Evolutionary conservation across 2,888 invertebrate genomes (phyloP), one percentile per base, ranked within the genome.

Genomic region (Ferdinandea cuprea): DNA sequence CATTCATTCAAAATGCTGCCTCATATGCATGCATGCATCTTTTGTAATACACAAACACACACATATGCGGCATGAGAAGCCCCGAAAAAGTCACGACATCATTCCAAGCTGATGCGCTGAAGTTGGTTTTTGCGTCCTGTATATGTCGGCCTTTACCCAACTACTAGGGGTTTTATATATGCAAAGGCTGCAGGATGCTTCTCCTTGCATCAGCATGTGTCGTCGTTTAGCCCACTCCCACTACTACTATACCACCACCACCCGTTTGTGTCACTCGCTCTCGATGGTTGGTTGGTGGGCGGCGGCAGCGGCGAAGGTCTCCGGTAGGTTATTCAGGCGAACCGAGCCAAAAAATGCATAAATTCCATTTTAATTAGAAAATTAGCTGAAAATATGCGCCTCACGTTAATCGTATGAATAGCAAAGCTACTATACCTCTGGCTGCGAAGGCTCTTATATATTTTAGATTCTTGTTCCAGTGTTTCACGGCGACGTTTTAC

Each of bases 281-380:
- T 7, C 3, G n/a, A n/a, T n/a, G n/a, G n/a, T n/a, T 37, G 6
- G 19, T 30, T 28, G 37, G 35, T 30, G 13, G 7, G 42, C 13
- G 21, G 15, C 0, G 13, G 30, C 3, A 11, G 21, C 3, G 63
- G 32, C 7, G 42, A 13, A 11, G 28, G 66, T 21, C 42, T 48
- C 40, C 50, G 59, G 59, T 54, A 61, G 59, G 80, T 74, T 74
- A 69, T 80, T 80, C 80, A 76, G 69, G 76, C 80, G 69, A 76
- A 76, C 68, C 76, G 72, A 87, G 86, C 88, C 87, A 87, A 87
- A 88, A 88, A 88, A 89, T 88, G 88, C 89, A 90, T 89, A 90
- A 90, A 90, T 90, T 89, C 87, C 86, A 85, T 89, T 90, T 90
- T 90, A 90, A 90, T 90, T 90, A 90, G 90, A 90, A 90, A 90